Evolutionary conservation across 1,140 invertebrate genomes (phyloP).

Genomic region (Mizuhopecten yessoensis): DNA sequence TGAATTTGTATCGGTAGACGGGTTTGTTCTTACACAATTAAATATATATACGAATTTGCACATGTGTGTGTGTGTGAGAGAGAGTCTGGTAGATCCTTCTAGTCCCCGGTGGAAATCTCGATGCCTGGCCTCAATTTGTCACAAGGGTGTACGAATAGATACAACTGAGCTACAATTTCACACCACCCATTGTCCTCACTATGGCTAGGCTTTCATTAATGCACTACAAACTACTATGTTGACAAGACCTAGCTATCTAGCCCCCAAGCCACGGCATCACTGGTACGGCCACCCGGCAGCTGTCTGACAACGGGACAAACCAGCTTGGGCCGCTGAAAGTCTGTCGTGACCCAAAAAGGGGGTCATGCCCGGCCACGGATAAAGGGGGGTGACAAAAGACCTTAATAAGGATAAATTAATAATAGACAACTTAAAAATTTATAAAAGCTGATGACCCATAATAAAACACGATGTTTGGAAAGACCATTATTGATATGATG

Average conservation of each 20-base stretch:
- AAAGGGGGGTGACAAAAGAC: not conserved
- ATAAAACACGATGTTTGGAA: not conserved
- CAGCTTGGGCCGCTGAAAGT: not conserved
- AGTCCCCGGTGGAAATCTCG: not conserved
- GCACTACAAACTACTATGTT: slow-evolving; percentile 38
- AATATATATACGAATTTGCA: not conserved
- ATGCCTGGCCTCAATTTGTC: slow-evolving; percentile 14
- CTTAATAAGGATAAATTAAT: slow-evolving; percentile 40
- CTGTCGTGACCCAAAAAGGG: slow-evolving; percentile 31
- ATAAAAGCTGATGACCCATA: slow-evolving; percentile 32
- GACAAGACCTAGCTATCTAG: slow-evolving; percentile 16
- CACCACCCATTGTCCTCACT: not conserved
- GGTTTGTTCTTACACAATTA: not conserved
- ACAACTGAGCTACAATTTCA: slow-evolving; percentile 20
- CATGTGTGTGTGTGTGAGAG: not conserved
- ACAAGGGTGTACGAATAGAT: slow-evolving; percentile 15
- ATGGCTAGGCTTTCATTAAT: slow-evolving; percentile 16
- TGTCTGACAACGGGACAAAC: slow-evolving; percentile 1
- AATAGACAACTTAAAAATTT: slow-evolving; percentile 28
- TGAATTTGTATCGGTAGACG: no score
- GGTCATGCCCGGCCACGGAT: slow-evolving; percentile 20
- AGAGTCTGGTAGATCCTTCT: not conserved
- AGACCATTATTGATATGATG: not conserved
- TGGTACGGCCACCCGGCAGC: not conserved
- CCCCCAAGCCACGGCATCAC: not conserved